phyloP scores from a whole-genome alignment of 1,140 invertebrate genomes.

The Drosophila truncata region DNA sequence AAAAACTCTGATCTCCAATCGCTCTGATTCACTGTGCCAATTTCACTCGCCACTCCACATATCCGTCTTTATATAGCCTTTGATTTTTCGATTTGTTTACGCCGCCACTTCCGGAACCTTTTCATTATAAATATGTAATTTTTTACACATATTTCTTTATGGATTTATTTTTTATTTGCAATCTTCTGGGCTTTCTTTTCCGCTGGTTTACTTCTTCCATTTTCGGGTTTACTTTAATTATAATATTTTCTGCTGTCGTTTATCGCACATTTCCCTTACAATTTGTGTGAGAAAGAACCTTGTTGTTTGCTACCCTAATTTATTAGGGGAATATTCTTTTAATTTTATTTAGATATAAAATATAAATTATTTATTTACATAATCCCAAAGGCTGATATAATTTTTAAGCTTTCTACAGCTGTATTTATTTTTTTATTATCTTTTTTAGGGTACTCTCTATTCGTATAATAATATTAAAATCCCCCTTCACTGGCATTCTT shows the following conservation, averaged over 20 bases:
- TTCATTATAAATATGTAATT: not conserved
- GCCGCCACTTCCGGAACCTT: constrained; percentile 47
- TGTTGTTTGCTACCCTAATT: not conserved
- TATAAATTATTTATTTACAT: no score
- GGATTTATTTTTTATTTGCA: constrained; percentile 4
- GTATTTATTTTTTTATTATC: not conserved
- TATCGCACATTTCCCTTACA: constrained; percentile 58
- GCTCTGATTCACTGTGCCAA: constrained; percentile 49
- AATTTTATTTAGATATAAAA: no score
- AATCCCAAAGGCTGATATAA: no score
- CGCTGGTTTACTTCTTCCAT: constrained; percentile 1
- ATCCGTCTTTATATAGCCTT: not conserved
- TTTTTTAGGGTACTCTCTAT: not conserved
- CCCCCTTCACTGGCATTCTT: constrained; percentile 4
- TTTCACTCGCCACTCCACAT: constrained; percentile 8
- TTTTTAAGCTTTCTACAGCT: not conserved
- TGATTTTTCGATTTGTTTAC: constrained; percentile 35
- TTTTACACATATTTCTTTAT: not conserved
- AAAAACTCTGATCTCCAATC: constrained; percentile 1
- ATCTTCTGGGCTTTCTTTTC: constrained; percentile 42
- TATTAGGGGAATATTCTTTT: not conserved
- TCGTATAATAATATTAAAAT: not conserved
- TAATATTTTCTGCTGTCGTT: constrained; percentile 45
- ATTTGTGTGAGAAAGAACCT: constrained; percentile 69
- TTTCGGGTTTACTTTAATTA: constrained; percentile 41